Base-by-base conservation (phyloP, 2,888 invertebrate species). In the Leucoptera coffeella region DNA sequence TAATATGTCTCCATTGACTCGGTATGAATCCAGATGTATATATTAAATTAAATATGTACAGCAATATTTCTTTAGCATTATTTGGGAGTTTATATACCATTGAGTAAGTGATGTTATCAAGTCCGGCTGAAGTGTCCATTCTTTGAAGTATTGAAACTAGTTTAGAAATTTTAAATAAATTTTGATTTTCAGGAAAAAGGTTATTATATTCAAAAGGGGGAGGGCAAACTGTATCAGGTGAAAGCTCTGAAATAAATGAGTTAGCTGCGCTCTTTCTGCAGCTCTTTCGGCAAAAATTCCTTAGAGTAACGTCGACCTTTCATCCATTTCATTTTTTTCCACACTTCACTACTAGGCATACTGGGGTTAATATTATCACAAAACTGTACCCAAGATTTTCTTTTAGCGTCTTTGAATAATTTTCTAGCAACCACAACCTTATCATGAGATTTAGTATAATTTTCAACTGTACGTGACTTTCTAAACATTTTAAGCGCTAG, bases 31-130 rank as follows among this genome's bases (percentile, higher is more conserved):
- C 14, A 8, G 12, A 15, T 3, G 3, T n/a, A 3, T 15, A 22
- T 9, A 27, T 22, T 11, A 14, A 6, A 22, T 27, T 27, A 22
- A 11, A 27, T 4, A 22, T 2, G 3, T 14, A 5, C 10, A 27
- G n/a, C 10, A 27, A 15, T 10, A 12, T 10, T 15, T 9, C 8
- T 15, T 27, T 27, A 5, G n/a, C 22, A 3, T 3, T 14, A 3
- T 15, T n/a, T 6, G 27, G 22, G 6, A 27, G 22, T 6, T 22
- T 22, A 13, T 12, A 7, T 6, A 27, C 11, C 27, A 27, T 27
- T 5, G 27, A 27, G 11, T 22, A 27, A 11, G 22, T 14, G 5
- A 27, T 21, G 9, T 12, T 7, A 11, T 27, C 27, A 3, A 11
- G n/a, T 6, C 21, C 22, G 3, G 27, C 22, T n/a, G 27, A 10